Base-by-base conservation (phyloP, 1,140 invertebrate species). In the Hylyphantes graminicola region DNA sequence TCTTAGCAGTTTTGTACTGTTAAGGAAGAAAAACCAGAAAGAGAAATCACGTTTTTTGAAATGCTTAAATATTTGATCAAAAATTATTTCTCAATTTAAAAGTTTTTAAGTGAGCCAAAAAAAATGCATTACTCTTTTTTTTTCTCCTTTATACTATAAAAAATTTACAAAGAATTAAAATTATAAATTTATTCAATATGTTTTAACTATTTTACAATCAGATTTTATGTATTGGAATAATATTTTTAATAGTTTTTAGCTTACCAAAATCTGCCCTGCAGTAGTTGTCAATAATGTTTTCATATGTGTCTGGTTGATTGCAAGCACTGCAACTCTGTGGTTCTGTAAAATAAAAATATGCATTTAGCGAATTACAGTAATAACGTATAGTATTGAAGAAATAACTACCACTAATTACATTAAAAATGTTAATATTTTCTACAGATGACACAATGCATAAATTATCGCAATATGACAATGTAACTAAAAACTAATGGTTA, bases 201-300 rank as follows among this genome's bases (percentile, higher is more conserved):
- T 35, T 35, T 35, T 5, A 65, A 21, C 5, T 19, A 13, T 64
- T n/a, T 17, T 12, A 12, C 12, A 11, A 11, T 11, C 4, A 48
- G 13, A 21, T 12, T 21, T 35, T 12, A 0, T 3, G 0, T 0
- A 67, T 11, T 11, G 0, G 35, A 7, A 11, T 67, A 7, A 13
- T 35, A 48, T 13, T 10, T 17, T 70, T 15, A n/a, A 17, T n/a
- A 15, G 11, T 35, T 9, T 50, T 15, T 59, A 78, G 88, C 91
- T 90, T 89, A 93, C 93, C 93, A 86, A 92, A 91, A 81, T 92
- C 91, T 15, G 92, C 90, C 70, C 92, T 88, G 87, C 93, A 93
- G 87, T 90, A 93, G 87, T 93, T 91, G 87, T 94, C 92, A 85
- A 94, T 88, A 76, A 93, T 91, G 86, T 93, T 93, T 88, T 93